phyloP scores from a whole-genome alignment of 2,888 invertebrate species.

The Cetonia aurata region DNA sequence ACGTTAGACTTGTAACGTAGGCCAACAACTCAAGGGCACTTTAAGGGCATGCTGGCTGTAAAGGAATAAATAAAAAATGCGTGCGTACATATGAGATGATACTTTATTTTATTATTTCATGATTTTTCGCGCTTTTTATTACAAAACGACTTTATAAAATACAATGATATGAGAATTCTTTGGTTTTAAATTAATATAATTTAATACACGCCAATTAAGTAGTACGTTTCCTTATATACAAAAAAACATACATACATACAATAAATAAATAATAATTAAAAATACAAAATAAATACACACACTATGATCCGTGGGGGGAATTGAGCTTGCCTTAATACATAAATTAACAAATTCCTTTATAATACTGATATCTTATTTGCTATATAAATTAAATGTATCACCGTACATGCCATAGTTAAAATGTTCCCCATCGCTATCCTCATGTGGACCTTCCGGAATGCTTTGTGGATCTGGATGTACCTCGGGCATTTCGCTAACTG shows the following conservation, averaged over 20 bases:
- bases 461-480: constrained; percentile 80
- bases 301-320: constrained; percentile 14
- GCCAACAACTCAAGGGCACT: constrained; percentile 11
- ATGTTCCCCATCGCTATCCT: constrained; percentile 86
- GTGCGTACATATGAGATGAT: neutral
- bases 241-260: constrained; percentile 29
- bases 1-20: constrained; percentile 32
- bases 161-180: constrained; percentile 38
- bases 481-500: constrained; percentile 82
- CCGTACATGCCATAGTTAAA: constrained; percentile 75
- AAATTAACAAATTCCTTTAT: constrained; percentile 27
- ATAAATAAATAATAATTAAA: constrained; percentile 33
- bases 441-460: constrained; percentile 83
- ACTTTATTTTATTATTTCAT: neutral
- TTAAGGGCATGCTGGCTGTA: constrained; percentile 13
- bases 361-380: constrained; percentile 56
- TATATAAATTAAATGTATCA: constrained; percentile 77
- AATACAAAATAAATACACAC: constrained; percentile 36
- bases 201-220: constrained; percentile 27
- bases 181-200: constrained; percentile 43
- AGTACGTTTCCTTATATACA: constrained; percentile 18
- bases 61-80: neutral
- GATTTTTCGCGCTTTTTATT: constrained; percentile 1
- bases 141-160: constrained; percentile 26
- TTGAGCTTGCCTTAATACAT: constrained; percentile 38